Percentiles rank a stretch among this genome's conserved stretches.
phyloP scores from a whole-genome alignment of 2,113 vertebrate species.

The Pyxicephalus adspersus region DNA sequence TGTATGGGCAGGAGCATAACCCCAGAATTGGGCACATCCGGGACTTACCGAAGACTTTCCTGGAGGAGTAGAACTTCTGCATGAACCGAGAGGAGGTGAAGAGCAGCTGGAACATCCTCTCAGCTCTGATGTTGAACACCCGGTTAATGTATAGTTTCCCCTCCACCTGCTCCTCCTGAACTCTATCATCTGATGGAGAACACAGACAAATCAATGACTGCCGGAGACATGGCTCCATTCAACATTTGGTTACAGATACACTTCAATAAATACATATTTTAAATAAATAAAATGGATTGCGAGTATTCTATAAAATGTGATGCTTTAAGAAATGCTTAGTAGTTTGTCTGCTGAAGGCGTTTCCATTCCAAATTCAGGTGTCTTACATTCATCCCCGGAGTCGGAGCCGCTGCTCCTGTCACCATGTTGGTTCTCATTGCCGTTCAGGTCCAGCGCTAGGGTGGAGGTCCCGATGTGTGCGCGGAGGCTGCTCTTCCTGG shows the following conservation, averaged over 20 bases:
- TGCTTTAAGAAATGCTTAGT: too few species aligned
- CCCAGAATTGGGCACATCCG: too few species aligned
- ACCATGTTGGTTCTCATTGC: slow-evolving; percentile 78
- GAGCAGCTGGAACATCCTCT: slow-evolving; percentile 92
- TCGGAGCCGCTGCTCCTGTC: slow-evolving; percentile 86
- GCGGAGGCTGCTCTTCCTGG: slow-evolving; percentile 67
- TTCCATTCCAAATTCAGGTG: too few species aligned
- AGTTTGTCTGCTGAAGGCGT: too few species aligned
- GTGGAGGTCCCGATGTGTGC: slow-evolving; percentile 68
- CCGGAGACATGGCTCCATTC: too few species aligned
- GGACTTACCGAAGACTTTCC: slow-evolving; percentile 86
- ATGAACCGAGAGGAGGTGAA: slow-evolving; percentile 90
- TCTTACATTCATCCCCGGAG: slow-evolving; percentile 81
- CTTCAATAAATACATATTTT: too few species aligned
- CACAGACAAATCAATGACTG: not conserved
- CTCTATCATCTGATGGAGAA: slow-evolving; percentile 75
- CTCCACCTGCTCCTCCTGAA: slow-evolving; percentile 71
- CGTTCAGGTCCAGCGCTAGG: slow-evolving; percentile 82
- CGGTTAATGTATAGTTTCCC: slow-evolving; percentile 88
- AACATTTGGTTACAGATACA: too few species aligned
- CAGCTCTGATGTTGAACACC: slow-evolving; percentile 89
- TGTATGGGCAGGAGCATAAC: too few species aligned
- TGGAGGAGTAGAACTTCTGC: slow-evolving; percentile 78
- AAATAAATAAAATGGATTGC: too few species aligned
- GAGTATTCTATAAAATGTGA: too few species aligned